Evolutionary conservation across 2,797 vertebrate genomes (phyloP), one percentile per base, ranked within the genome.

Genomic region (Lophius americanus): DNA sequence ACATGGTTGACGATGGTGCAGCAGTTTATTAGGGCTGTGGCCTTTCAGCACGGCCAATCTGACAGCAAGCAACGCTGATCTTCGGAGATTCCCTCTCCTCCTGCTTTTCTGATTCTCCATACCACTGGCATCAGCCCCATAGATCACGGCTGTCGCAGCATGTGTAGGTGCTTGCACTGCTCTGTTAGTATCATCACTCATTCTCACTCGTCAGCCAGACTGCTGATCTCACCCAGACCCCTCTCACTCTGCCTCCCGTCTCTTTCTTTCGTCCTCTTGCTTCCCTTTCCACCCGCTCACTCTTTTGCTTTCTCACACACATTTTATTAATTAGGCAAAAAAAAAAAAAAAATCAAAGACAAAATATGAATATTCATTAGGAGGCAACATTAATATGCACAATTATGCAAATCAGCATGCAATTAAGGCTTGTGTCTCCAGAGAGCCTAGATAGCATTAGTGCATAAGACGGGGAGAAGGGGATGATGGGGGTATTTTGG

Each of bases 321-420:
- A 91, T 93, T 92, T 94, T 96, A 96, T 95, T 95, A 93, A 96
- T 97, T 95, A 94, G 94, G 93, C 95, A 7, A 7, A 7, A 38
- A 38, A 7, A 7, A 7, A 38, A 38, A 44, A 95, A 94, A 96
- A 94, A 95, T 93, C 93, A 94, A 96, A 96, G 93, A 81, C 87
- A 56, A 79, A 78, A 53, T 90, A 96, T 96, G 96, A 96, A 98
- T 98, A 98, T 98, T 96, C 95, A 97, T 96, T 92, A 94, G 94
- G 83, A 70, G 72, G 75, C 6, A 5, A 33, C 94, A 96, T 98
- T 98, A 96, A 97, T 98, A 98, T 98, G 96, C 96, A 96, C 92
- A 95, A 95, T 96, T 95, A 97, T 99, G 96, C 93, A 98, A 97
- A 98, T 97, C 90, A 96, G 95, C 85, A 89, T 93, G 92, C 95